phyloP scores from a whole-genome alignment of 2,888 invertebrate species.

The Automeris io region DNA sequence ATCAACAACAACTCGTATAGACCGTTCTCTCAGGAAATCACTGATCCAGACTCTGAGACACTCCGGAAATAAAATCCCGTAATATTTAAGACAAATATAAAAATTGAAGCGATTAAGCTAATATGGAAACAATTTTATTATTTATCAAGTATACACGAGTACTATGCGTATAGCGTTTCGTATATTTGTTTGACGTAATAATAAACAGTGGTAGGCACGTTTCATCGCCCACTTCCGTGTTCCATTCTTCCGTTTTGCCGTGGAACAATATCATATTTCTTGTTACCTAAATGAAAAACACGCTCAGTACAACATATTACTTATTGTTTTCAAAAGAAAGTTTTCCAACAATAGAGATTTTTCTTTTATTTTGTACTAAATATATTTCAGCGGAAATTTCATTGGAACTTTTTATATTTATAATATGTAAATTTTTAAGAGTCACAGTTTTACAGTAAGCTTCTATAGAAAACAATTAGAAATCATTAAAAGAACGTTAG shows the following conservation, averaged over 20 bases:
- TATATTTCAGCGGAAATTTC: background rate
- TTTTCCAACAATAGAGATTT: background rate
- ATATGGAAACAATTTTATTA: conserved; percentile 2
- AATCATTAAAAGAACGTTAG: too few species aligned
- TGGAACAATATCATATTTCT: conserved; percentile 39
- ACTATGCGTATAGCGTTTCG: conserved; percentile 3
- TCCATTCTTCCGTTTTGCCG: conserved; percentile 26
- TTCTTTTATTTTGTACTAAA: conserved; percentile 5
- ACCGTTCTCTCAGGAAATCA: too few species aligned
- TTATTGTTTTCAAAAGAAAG: background rate
- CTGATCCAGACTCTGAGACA: too few species aligned
- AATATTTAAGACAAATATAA: too few species aligned
- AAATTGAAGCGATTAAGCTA: background rate
- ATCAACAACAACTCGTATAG: too few species aligned
- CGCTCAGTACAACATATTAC: conserved; percentile 5
- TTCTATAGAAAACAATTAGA: too few species aligned
- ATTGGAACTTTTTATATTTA: background rate
- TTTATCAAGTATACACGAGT: background rate
- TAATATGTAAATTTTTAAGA: too few species aligned
- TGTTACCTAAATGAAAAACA: conserved; percentile 24
- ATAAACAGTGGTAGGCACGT: conserved; percentile 14
- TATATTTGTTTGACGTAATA: conserved; percentile 28
- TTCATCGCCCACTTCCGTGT: conserved; percentile 6
- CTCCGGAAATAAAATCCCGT: too few species aligned
- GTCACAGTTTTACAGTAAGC: too few species aligned